Evolutionary conservation across 30 jellyfish, hydroid and myxozoan species (phyloP), one percentile per base, ranked within the genome.

Genomic region (Aurelia sp.): DNA sequence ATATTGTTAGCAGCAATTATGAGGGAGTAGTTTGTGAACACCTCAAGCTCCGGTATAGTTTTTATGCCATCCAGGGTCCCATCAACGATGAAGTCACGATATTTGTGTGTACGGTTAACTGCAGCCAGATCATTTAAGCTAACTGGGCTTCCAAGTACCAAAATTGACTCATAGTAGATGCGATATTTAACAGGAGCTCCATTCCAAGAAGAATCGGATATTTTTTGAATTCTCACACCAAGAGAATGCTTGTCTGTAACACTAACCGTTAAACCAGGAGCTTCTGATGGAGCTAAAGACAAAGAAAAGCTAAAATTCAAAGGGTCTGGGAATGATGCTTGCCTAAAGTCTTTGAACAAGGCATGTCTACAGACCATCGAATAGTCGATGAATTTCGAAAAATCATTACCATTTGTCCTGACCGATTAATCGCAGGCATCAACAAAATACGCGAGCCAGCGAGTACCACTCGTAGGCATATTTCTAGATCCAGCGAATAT

Each of bases 21-120:
- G 18, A 83, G 60, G 40, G 92, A 70, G 58, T 83, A 83, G 52
- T 83, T 83, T 12, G 92, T 83, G 62, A 83, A 83, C 15, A 21
- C 55, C 47, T 83, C 86, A 13, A 83, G 80, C 18, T 71, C 71
- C 58, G 17, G 6, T 7, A 80, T 66, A 37, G 31, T 58, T n/a
- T 27, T 10, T 4, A 17, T n/a, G 22, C 5, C 59, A 48, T 31
- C 50, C 33, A 71, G 48, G 12, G 55, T 15, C 15, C 3, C 37
- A 52, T 71, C 69, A 23, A 74, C 55, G 20, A 59, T 23, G 55
- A 44, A 44, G 23, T 76, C 62, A 33, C 15, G 40, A 27, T 76
- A 74, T 13, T 3, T 16, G 40, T 76, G 86, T 3, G 86, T 76
- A 63, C 20, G 21, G 11, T 37, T 16, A 60, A 76, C 62, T n/a